These are phyloP conservation scores for Enteromius afrohamiltoni DNA, from an alignment of 2,797 vertebrate species.

Conservation along the genomic window DNA sequence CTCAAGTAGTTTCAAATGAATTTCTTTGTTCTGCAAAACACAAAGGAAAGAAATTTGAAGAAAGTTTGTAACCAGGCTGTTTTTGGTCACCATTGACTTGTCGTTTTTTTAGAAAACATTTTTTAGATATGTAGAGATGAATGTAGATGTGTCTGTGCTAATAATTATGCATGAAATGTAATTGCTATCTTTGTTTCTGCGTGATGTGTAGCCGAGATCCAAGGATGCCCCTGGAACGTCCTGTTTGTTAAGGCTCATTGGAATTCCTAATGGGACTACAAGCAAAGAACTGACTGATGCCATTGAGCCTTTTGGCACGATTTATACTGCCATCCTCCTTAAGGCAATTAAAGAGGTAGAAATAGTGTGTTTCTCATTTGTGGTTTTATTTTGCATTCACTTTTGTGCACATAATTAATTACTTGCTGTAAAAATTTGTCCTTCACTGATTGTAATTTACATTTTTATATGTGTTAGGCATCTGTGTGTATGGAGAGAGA, in stretches of 20 bases:
- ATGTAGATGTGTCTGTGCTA: neutral
- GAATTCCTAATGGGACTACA: constrained; percentile 64
- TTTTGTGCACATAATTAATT: neutral
- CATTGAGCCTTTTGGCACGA: constrained; percentile 82
- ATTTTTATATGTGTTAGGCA: constrained; percentile 73
- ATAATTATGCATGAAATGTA: neutral
- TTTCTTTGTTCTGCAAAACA: too few relatives aligned
- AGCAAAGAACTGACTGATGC: constrained; percentile 77
- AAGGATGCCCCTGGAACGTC: constrained; percentile 48
- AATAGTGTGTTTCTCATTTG: neutral
- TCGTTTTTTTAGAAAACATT: neutral
- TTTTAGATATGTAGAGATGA: too few relatives aligned
- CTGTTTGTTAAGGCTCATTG: constrained; percentile 55
- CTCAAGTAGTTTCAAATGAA: too few relatives aligned
- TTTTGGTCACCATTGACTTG: too few relatives aligned
- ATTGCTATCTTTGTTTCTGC: neutral
- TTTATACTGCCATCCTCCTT: constrained; percentile 79
- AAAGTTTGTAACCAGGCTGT: too few relatives aligned
- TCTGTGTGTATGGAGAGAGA: constrained; percentile 82
- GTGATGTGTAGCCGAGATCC: constrained; percentile 40
- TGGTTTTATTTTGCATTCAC: neutral
- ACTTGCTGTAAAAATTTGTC: neutral
- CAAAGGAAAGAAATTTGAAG: too few relatives aligned
- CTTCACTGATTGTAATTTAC: neutral
- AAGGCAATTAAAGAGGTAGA: constrained; percentile 69